Conservation (phyloP, 2,797 vertebrate genomes). For the Propithecus perrieri region DNA sequence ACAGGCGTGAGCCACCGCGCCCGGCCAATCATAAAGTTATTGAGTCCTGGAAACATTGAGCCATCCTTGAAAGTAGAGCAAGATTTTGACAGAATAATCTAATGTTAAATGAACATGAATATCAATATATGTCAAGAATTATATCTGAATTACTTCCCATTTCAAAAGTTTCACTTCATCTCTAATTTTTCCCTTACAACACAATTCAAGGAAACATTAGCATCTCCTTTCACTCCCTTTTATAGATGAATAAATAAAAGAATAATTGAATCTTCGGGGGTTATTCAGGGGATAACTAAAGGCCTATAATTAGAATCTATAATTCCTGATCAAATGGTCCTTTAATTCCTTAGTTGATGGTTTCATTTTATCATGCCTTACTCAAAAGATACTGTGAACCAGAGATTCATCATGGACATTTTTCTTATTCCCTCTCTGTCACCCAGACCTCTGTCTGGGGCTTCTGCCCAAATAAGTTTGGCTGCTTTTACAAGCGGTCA, state of each 20-base stretch:
- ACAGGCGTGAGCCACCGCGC: too few species aligned
- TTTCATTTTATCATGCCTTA: background rate
- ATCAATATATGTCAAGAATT: background rate
- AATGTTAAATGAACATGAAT: background rate
- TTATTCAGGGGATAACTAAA: constrained; percentile 32
- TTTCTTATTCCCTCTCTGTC: background rate
- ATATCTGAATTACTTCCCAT: background rate
- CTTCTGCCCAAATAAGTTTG: background rate
- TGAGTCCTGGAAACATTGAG: constrained; percentile 22
- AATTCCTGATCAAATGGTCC: background rate
- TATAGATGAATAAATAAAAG: constrained; percentile 64
- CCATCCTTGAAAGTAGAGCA: constrained; percentile 27
- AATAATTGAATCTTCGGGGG: constrained; percentile 60
- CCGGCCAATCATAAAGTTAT: constrained; percentile 20
- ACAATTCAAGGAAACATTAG: constrained; percentile 18
- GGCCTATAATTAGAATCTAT: constrained; percentile 24
- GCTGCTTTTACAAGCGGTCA: background rate
- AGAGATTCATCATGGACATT: background rate
- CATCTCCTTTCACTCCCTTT: background rate
- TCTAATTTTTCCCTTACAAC: constrained; percentile 50
- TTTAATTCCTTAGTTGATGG: background rate
- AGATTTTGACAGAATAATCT: background rate
- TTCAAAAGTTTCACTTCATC: constrained; percentile 47
- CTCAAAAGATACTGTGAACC: background rate
- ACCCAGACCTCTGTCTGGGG: background rate